Conservation (phyloP, 2,797 vertebrate genomes). For the Schizopygopsis pylzovi region DNA sequence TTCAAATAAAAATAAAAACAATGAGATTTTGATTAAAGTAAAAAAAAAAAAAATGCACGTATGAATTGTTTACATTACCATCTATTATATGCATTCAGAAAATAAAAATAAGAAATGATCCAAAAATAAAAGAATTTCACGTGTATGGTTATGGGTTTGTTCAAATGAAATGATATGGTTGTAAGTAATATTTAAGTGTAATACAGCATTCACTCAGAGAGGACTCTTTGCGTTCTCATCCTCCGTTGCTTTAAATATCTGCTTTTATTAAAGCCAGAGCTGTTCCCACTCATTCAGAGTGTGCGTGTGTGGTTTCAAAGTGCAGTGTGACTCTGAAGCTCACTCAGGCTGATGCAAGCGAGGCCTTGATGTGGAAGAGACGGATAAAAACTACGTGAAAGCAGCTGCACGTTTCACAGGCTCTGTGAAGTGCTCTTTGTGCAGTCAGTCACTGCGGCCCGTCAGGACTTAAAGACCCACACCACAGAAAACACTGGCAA, state of each 20-base stretch:
- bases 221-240: not conserved
- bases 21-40: not conserved
- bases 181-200: not conserved
- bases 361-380: constrained; percentile 36
- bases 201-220: not conserved
- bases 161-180: not conserved
- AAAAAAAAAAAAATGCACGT: not conserved
- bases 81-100: not conserved
- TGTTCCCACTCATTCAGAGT: constrained; percentile 54
- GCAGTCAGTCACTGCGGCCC: not conserved
- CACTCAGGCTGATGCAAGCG: constrained; percentile 35
- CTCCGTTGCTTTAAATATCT: constrained; percentile 74
- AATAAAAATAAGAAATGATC: not conserved
- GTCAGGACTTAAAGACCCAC: not conserved
- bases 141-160: not conserved
- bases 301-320: constrained; percentile 41
- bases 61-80: not conserved
- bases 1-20: not conserved
- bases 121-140: not conserved
- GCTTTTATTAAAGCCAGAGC: constrained; percentile 67
- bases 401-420: constrained; percentile 28
- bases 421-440: constrained; percentile 4
- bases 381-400: constrained; percentile 14
- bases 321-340: constrained; percentile 32
- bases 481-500: not conserved